Conservation (phyloP, 2,797 vertebrate genomes). For the Enteromius paludinosus region DNA sequence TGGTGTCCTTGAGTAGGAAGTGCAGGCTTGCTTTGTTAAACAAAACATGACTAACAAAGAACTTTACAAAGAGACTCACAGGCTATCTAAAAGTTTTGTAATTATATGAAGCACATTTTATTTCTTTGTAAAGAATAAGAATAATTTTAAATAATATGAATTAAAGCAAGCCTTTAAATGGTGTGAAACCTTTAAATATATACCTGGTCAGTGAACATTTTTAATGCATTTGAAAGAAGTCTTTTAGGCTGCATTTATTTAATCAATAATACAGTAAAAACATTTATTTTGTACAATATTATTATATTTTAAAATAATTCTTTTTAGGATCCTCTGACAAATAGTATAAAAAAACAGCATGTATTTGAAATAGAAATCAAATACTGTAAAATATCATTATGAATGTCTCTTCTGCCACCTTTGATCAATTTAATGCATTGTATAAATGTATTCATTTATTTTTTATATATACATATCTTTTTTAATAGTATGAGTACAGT, state of each 20-base stretch:
- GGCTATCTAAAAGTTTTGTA: background rate
- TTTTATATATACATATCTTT: no score
- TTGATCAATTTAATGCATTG: background rate
- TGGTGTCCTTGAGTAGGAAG: background rate
- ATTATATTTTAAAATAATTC: background rate
- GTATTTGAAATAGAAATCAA: no score
- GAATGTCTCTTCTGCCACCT: background rate
- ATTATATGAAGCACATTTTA: background rate
- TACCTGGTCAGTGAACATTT: background rate
- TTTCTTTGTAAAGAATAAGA: background rate
- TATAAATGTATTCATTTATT: background rate
- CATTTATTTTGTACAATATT: background rate
- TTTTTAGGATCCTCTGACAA: no score
- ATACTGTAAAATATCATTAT: background rate
- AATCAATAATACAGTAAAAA: background rate
- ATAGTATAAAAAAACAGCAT: no score
- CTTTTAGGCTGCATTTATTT: background rate
- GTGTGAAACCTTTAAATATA: no score
- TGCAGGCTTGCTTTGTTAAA: background rate
- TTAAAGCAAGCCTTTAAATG: no score
- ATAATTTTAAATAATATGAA: background rate
- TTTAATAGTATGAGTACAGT: background rate
- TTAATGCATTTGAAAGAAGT: background rate
- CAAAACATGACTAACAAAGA: background rate
- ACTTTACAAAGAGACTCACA: background rate